Percentiles rank a stretch among this genome's conserved stretches.
Evolutionary conservation across 1,140 invertebrate species (phyloP).

Genomic region (Drosophila suzukii): DNA sequence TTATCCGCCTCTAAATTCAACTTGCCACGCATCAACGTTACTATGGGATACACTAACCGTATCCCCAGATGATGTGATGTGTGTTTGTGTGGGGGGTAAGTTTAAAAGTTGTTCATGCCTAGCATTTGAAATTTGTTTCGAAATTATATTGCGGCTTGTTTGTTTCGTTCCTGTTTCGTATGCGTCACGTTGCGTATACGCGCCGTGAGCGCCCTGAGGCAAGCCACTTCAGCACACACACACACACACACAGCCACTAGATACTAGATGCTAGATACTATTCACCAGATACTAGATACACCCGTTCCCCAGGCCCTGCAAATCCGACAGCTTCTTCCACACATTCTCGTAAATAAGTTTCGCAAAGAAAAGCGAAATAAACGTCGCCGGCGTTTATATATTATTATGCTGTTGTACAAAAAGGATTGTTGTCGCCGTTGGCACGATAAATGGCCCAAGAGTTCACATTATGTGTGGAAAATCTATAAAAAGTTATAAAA

Average conservation of each 20-base stretch:
- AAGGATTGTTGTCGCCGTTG: conserved; percentile 72
- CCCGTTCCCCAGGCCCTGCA: conserved; percentile 33
- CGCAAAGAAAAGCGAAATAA: conserved; percentile 54
- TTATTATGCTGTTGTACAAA: conserved; percentile 51
- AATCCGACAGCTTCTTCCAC: conserved; percentile 66
- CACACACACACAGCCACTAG: conserved; percentile 29
- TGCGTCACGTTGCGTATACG: conserved; percentile 76
- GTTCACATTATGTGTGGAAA: conserved; percentile 78
- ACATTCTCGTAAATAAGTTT: conserved; percentile 78
- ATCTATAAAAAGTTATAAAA: conserved; percentile 83
- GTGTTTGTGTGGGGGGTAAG: conserved; percentile 48
- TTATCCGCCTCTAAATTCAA: conserved; percentile 64
- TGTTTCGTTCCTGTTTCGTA: conserved; percentile 55
- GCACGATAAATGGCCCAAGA: conserved; percentile 71
- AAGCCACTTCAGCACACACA: conserved; percentile 12
- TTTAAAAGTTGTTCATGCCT: conserved; percentile 80
- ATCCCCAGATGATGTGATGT: neutral
- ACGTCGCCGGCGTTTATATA: conserved; percentile 45
- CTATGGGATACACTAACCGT: conserved; percentile 28
- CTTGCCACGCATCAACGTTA: conserved; percentile 64
- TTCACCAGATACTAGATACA: conserved; percentile 13
- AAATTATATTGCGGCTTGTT: conserved; percentile 64
- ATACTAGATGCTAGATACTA: conserved; percentile 18
- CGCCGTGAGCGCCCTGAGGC: conserved; percentile 36
- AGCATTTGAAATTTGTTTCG: conserved; percentile 78